These are phyloP conservation scores for Ypsolopha sequella DNA, from an alignment of 2,888 invertebrate species.

Conservation along the genomic window DNA sequence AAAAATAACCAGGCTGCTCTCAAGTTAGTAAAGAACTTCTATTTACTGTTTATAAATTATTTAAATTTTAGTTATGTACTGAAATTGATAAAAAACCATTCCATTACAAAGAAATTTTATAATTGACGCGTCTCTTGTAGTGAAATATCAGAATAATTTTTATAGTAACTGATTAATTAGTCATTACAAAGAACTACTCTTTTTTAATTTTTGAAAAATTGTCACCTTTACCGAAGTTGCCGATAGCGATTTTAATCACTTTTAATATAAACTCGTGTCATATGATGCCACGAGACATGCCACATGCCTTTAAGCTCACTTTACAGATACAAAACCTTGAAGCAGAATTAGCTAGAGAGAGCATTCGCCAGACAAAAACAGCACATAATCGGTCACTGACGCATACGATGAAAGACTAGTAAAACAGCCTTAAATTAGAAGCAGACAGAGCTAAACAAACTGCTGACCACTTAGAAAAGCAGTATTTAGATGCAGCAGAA, in stretches of 20 bases:
- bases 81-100: no score
- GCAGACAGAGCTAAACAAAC: slow-evolving; percentile 82
- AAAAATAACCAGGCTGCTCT: slow-evolving; percentile 84
- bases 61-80: no score
- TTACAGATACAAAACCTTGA: slow-evolving; percentile 87
- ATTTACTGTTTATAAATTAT: neutral
- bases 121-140: no score
- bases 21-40: slow-evolving; percentile 49
- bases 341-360: slow-evolving; percentile 82
- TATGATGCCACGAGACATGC: neutral
- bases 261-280: neutral
- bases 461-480: slow-evolving; percentile 84
- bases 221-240: no score
- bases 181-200: no score
- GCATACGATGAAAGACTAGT: slow-evolving; percentile 76
- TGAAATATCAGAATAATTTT: no score
- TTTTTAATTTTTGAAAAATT: no score
- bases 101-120: no score
- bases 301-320: neutral
- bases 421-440: slow-evolving; percentile 78
- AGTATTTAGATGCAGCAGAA: slow-evolving; percentile 81
- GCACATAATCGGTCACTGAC: slow-evolving; percentile 64
- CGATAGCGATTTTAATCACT: no score
- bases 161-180: no score
- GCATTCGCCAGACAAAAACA: slow-evolving; percentile 64